Evolutionary conservation across 2,888 invertebrate species (phyloP).

Genomic region (Corbicula japonica): DNA sequence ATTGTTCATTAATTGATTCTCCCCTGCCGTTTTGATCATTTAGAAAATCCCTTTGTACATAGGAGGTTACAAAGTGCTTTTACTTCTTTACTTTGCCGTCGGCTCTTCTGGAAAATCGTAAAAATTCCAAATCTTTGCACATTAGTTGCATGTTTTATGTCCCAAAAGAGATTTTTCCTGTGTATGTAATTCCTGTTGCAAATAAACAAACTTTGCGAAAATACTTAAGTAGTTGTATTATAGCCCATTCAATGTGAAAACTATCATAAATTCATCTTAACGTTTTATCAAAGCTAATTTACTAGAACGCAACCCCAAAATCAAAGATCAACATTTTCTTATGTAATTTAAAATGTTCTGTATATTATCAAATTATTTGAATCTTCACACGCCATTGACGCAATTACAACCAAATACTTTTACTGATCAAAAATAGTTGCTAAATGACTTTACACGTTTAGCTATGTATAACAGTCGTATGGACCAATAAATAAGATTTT

Average conservation of each 20-base stretch:
- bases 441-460: slow-evolving; percentile 37
- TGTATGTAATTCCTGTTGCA: background rate
- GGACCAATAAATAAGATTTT: slow-evolving; percentile 39
- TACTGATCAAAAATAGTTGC: background rate
- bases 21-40: slow-evolving; percentile 27
- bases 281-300: slow-evolving; percentile 14
- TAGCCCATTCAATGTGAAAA: background rate
- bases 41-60: slow-evolving; percentile 46
- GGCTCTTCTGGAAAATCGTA: slow-evolving; percentile 18
- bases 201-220: slow-evolving; percentile 7
- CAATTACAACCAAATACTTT: slow-evolving; percentile 12
- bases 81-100: slow-evolving; percentile 1
- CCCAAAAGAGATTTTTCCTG: too few species aligned
- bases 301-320: slow-evolving; percentile 1
- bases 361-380: slow-evolving; percentile 18
- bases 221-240: background rate
- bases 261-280: slow-evolving; percentile 6
- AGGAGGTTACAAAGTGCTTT: slow-evolving; percentile 31
- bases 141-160: background rate
- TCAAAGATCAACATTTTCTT: slow-evolving; percentile 25
- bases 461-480: slow-evolving; percentile 17
- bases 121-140: slow-evolving; percentile 16
- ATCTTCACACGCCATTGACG: slow-evolving; percentile 28
- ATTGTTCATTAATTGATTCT: slow-evolving; percentile 29
- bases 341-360: slow-evolving; percentile 23